Conservation (phyloP, 2,113 vertebrate species). For the Alethe diademata region DNA sequence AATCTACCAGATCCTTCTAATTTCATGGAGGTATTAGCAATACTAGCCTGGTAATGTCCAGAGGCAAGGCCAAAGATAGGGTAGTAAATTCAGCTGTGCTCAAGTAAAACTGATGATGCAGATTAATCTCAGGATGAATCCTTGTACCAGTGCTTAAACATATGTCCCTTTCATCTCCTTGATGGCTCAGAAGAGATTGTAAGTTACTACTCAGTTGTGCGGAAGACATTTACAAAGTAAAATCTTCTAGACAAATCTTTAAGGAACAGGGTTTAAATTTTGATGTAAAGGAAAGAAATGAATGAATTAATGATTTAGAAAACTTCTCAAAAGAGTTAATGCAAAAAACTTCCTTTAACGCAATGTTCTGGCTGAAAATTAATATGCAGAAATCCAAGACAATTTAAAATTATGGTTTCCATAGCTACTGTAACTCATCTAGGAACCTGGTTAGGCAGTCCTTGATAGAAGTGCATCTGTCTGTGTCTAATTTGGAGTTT, state of each 20-base stretch:
- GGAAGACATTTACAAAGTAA: constrained; percentile 28
- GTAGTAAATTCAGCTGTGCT: constrained; percentile 24
- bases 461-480: not conserved
- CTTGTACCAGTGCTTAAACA: not conserved
- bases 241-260: not conserved
- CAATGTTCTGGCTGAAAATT: not conserved
- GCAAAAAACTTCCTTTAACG: not conserved
- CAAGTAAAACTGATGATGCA: not conserved
- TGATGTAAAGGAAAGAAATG: not conserved
- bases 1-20: not conserved
- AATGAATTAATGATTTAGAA: constrained; percentile 20
- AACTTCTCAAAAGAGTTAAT: not conserved
- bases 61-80: not conserved
- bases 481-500: not conserved
- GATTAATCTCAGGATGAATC: not conserved
- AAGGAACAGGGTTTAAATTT: not conserved
- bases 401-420: constrained; percentile 18
- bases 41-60: not conserved
- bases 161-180: not conserved
- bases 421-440: constrained; percentile 21
- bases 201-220: not conserved
- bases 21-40: constrained; percentile 1
- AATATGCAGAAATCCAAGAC: not conserved
- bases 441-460: not conserved
- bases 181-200: not conserved